A percentile compares a stretch with the other conserved stretches of the same genome.
These are phyloP conservation scores for Odontothrips loti DNA, from an alignment of 2,888 invertebrate genomes.

Conservation along the genomic window DNA sequence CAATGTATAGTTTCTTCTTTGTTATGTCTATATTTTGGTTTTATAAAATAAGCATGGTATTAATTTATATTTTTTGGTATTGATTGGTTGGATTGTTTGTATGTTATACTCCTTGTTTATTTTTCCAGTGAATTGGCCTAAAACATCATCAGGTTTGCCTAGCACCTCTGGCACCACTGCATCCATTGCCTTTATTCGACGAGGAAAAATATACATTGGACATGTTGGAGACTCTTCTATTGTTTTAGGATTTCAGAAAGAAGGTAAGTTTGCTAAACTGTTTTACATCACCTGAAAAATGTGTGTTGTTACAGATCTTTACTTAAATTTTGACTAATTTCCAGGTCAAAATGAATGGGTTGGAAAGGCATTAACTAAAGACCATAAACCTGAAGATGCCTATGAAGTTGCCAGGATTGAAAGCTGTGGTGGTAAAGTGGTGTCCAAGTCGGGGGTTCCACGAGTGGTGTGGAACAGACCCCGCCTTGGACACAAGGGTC, in stretches of 20 bases:
- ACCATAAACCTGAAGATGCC: conserved; percentile 91
- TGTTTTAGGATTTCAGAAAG: conserved; percentile 76
- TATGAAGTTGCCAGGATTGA: conserved; percentile 80
- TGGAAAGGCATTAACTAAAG: conserved; percentile 76
- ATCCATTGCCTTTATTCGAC: conserved; percentile 88
- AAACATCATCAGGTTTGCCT: conserved; percentile 88
- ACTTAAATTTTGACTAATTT: neutral
- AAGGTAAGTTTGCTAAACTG: conserved; percentile 51
- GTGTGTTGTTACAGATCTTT: too few species aligned
- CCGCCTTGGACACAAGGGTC: conserved; percentile 75
- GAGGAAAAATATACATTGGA: conserved; percentile 92
- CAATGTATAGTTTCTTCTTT: too few species aligned
- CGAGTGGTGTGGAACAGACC: conserved; percentile 97
- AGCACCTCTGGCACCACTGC: conserved; percentile 98
- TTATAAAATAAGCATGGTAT: too few species aligned
- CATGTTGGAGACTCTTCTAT: conserved; percentile 99
- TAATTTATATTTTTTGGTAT: neutral
- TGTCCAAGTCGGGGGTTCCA: conserved; percentile 77
- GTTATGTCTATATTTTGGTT: too few species aligned
- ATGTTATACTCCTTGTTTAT: conserved; percentile 24
- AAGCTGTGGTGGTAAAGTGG: conserved; percentile 74
- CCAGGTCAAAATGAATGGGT: conserved; percentile 67
- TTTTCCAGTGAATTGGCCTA: conserved; percentile 80
- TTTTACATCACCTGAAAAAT: neutral
- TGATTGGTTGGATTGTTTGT: neutral